Percentiles rank a stretch among this genome's conserved stretches.
Evolutionary conservation across 1,140 invertebrate species (phyloP).

Genomic region (Cylas formicarius): DNA sequence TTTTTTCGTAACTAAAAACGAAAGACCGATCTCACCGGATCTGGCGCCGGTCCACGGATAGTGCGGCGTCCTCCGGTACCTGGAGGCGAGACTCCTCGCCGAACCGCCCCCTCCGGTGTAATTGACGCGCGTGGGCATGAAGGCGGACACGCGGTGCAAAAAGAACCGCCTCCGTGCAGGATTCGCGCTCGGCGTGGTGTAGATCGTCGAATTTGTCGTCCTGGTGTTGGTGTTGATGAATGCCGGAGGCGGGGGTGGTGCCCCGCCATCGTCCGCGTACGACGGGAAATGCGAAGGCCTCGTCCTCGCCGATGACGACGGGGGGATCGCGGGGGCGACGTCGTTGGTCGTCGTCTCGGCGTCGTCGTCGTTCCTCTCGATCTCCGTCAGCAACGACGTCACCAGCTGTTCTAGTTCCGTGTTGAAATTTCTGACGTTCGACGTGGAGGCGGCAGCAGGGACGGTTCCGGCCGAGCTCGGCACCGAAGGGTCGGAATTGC

Average conservation of each 20-base stretch:
- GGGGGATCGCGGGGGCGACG: background rate
- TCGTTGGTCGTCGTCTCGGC: background rate
- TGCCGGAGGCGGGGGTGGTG: background rate
- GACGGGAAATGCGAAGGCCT: background rate
- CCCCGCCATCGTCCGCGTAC: background rate
- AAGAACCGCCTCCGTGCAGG: slow-evolving; percentile 25
- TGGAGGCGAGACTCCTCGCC: too few species aligned
- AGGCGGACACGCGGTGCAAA: slow-evolving; percentile 33
- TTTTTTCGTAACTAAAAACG: too few species aligned
- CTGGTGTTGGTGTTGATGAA: slow-evolving; percentile 21
- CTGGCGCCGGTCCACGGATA: slow-evolving; percentile 14
- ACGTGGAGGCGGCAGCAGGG: slow-evolving; percentile 4
- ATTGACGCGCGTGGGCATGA: slow-evolving; percentile 34
- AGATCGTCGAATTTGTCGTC: slow-evolving; percentile 27
- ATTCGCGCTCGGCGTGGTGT: slow-evolving; percentile 15
- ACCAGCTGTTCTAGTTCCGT: slow-evolving; percentile 26
- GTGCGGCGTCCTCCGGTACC: slow-evolving; percentile 16
- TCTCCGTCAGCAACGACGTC: slow-evolving; percentile 23
- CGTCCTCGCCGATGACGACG: slow-evolving; percentile 4
- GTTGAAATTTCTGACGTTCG: slow-evolving; percentile 20
- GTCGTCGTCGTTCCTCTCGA: slow-evolving; percentile 16
- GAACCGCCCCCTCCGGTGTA: slow-evolving; percentile 19
- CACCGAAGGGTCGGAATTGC: slow-evolving; percentile 6
- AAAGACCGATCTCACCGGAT: too few species aligned
- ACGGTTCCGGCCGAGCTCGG: background rate